Base-by-base conservation (phyloP, 2,113 vertebrate genomes). In the Myotis lucifugus region DNA sequence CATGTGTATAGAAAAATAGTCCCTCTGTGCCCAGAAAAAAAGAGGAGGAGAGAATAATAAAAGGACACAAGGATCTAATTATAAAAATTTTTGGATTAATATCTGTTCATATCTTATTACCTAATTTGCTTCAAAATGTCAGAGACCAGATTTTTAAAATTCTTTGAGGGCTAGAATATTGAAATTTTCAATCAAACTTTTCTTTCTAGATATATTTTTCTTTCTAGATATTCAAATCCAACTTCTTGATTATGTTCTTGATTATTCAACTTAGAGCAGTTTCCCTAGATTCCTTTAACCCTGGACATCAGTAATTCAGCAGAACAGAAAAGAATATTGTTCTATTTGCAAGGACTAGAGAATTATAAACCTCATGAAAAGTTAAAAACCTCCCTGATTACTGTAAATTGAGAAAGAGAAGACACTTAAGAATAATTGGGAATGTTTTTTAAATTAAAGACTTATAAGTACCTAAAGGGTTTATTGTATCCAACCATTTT, bases 41-140 rank as follows among this genome's bases (percentile, higher is more conserved):
- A 59, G 5, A 5, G 1, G 18, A 64, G 15, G n/a, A 91, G 46
- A 90, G 50, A 67, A 77, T 46, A n/a, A 17, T 10, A 5, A 86
- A 72, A 78, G 12, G 29, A 88, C 91, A 59, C 1, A n/a, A 73
- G 5, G 23, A 56, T 70, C 9, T 85, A 81, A 50, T 83, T 77
- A 69, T 50, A 56, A 52, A 77, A 77, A 17, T 64, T 93, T 88
- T 74, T 61, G 84, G 27, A 21, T 84, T 52, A 34, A 23, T 48
- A 79, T 23, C 40, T 73, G 5, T 34, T 19, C 15, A 40, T 74
- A 79, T 66, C 27, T 34, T 92, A 9, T 77, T 66, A 42, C 23
- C n/a, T 78, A 81, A 61, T 83, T 91, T 93, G 15, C 23, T 70
- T 83, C n/a, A 73, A 23, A 54, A 88, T n/a, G 25, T 91, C 52